Conservation (phyloP, 2,797 vertebrate genomes). For the Psittacula derbiana region DNA sequence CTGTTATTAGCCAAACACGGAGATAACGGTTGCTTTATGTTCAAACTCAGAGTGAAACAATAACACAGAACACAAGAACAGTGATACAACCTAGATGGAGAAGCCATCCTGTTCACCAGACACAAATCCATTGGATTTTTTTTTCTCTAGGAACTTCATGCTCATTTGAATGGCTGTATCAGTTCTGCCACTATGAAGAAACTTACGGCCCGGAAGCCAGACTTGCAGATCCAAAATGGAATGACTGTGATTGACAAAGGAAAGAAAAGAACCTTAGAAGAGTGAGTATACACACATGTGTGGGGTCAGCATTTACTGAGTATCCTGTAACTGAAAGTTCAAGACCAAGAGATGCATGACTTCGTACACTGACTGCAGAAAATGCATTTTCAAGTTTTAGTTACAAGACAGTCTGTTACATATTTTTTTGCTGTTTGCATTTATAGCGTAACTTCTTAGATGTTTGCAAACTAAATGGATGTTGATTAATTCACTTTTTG, state of each 20-base stretch:
- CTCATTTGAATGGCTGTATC: slow-evolving; percentile 94
- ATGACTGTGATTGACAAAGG: slow-evolving; percentile 91
- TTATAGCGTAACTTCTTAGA: background rate
- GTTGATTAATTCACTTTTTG: background rate
- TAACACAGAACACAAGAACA: background rate
- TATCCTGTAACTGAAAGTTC: background rate
- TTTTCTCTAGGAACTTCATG: slow-evolving; percentile 89
- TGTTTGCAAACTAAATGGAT: background rate
- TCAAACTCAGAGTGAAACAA: background rate
- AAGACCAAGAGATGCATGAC: background rate
- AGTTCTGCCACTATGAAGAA: slow-evolving; percentile 89
- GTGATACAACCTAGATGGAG: background rate
- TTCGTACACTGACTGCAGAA: background rate
- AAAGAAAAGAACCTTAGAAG: slow-evolving; percentile 87
- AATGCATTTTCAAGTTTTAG: background rate
- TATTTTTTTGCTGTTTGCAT: background rate
- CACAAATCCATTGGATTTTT: slow-evolving; percentile 60
- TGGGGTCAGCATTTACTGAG: background rate
- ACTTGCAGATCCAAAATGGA: slow-evolving; percentile 83
- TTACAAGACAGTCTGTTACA: background rate
- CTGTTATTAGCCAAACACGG: background rate
- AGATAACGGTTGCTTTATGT: background rate
- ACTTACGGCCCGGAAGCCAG: slow-evolving; percentile 85
- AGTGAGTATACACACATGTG: slow-evolving; percentile 76
- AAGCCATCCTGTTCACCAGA: background rate